phyloP scores from a whole-genome alignment of 2,797 vertebrate species.

The Argentina silus region DNA sequence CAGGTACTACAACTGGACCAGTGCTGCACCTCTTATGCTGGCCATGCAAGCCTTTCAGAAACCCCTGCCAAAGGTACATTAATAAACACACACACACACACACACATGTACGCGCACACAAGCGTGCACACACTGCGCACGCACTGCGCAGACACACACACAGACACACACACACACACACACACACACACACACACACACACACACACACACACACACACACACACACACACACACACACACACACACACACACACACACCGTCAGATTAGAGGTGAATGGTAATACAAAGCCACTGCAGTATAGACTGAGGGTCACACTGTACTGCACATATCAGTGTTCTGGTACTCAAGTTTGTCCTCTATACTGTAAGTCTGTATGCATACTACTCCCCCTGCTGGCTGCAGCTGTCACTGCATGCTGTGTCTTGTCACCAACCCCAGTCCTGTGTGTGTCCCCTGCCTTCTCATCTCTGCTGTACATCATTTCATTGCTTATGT shows the following conservation, averaged over 20 bases:
- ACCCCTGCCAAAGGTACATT: slow-evolving; percentile 93
- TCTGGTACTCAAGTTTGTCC: no score
- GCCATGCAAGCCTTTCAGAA: slow-evolving; percentile 98
- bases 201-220: neutral
- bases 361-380: neutral
- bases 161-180: no score
- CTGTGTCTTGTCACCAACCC: neutral
- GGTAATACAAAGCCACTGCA: no score
- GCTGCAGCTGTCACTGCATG: slow-evolving; percentile 34
- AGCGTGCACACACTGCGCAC: neutral
- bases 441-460: no score
- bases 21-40: slow-evolving; percentile 92
- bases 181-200: neutral
- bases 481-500: no score
- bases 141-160: neutral
- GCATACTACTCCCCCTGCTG: slow-evolving; percentile 39
- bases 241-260: no score
- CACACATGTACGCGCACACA: slow-evolving; percentile 6
- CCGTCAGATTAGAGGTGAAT: no score
- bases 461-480: no score
- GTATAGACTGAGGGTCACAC: no score
- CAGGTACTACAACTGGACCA: slow-evolving; percentile 97
- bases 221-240: neutral
- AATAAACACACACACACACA: neutral
- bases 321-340: no score